A percentile compares a stretch with the other conserved stretches of the same genome.
These are phyloP conservation scores for Dynastes grantii DNA, from an alignment of 2,888 invertebrate species.

Conservation along the genomic window DNA sequence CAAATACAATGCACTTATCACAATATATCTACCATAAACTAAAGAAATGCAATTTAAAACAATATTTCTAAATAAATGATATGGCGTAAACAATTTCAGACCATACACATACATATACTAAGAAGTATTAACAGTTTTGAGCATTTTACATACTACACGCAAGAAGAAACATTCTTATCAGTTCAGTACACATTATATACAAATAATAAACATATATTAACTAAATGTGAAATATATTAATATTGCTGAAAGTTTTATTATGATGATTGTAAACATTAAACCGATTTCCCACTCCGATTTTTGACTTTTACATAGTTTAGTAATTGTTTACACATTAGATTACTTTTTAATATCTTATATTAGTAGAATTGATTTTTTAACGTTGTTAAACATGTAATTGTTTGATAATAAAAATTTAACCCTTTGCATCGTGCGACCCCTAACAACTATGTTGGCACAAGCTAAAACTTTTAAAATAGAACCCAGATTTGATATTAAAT, in stretches of 20 bases:
- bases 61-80: background rate
- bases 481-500: too few species aligned
- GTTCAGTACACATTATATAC: constrained; percentile 13
- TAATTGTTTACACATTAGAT: too few species aligned
- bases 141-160: constrained; percentile 7
- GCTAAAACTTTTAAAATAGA: too few species aligned
- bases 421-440: too few species aligned
- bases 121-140: constrained; percentile 39
- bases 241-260: background rate
- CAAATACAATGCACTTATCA: constrained; percentile 23
- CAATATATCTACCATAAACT: constrained; percentile 21
- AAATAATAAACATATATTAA: constrained; percentile 4
- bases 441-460: too few species aligned
- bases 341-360: too few species aligned
- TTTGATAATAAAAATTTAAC: too few species aligned
- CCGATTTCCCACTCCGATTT: background rate
- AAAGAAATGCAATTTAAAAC: constrained; percentile 17
- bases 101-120: background rate
- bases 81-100: background rate
- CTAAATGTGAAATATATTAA: background rate
- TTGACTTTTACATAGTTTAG: background rate
- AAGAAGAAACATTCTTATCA: background rate
- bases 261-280: background rate
- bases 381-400: too few species aligned
- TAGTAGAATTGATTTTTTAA: too few species aligned